Conservation (phyloP, 2,888 invertebrate species). For the Galeopsomyia nigrocyanea region DNA sequence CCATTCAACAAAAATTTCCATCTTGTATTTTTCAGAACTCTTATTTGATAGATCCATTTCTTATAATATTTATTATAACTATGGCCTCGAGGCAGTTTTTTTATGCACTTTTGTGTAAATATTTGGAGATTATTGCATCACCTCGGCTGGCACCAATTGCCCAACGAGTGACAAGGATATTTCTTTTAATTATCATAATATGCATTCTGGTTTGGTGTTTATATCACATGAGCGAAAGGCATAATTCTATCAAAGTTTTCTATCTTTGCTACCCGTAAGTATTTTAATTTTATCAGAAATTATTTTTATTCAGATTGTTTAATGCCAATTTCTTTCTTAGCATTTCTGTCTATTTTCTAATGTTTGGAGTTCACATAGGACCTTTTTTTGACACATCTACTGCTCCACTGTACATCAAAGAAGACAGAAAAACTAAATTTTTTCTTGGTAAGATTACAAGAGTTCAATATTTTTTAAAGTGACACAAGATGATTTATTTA, state of each 20-base stretch:
- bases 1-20: conserved; percentile 27
- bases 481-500: neutral
- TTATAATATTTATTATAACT: conserved; percentile 86
- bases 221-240: conserved; percentile 80
- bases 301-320: conserved; percentile 14
- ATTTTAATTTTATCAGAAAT: conserved; percentile 45
- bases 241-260: conserved; percentile 84
- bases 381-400: conserved; percentile 80
- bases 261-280: conserved; percentile 94
- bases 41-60: conserved; percentile 91
- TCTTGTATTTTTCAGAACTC: conserved; percentile 82
- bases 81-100: conserved; percentile 86
- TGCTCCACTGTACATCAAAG: conserved; percentile 64
- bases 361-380: conserved; percentile 84
- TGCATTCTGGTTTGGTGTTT: conserved; percentile 77
- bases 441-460: conserved; percentile 56
- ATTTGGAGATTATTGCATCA: conserved; percentile 71
- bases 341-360: conserved; percentile 81
- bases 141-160: conserved; percentile 62
- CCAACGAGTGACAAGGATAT: conserved; percentile 69
- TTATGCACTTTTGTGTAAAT: conserved; percentile 73
- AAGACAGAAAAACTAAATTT: conserved; percentile 65
- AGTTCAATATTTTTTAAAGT: neutral
- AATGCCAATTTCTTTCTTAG: neutral
- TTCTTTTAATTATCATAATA: conserved; percentile 75